phyloP scores from a whole-genome alignment of 2,113 vertebrate genomes.

The Eidolon helvum region DNA sequence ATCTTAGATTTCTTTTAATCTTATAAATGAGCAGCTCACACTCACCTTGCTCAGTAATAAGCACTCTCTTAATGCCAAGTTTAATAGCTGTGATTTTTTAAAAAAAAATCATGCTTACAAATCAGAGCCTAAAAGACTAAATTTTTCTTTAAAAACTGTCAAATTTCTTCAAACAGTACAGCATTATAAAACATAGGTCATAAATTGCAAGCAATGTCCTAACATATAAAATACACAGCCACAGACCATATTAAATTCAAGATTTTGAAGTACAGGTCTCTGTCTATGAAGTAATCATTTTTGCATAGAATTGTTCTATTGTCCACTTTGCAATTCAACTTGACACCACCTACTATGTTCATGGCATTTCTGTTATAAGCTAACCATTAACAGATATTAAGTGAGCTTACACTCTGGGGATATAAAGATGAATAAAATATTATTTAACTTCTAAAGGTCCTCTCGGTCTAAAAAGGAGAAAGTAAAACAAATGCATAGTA shows the following conservation, averaged over 20 bases:
- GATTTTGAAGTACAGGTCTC: neutral
- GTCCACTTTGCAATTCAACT: neutral
- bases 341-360: neutral
- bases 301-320: neutral
- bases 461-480: neutral
- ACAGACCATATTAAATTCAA: neutral
- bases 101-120: neutral
- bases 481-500: neutral
- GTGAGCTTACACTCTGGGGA: neutral
- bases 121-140: neutral
- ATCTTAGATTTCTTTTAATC: neutral
- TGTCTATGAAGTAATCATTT: neutral
- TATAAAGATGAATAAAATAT: neutral
- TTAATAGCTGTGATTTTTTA: neutral
- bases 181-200: neutral
- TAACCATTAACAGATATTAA: neutral
- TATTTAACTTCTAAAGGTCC: neutral
- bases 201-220: neutral
- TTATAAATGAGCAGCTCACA: neutral
- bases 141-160: neutral
- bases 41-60: neutral
- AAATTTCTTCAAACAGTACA: neutral
- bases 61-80: neutral
- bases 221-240: constrained; percentile 6
- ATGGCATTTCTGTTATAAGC: neutral